These are phyloP conservation scores for Orthosia cruda DNA, from an alignment of 2,888 invertebrate species.

Conservation along the genomic window DNA sequence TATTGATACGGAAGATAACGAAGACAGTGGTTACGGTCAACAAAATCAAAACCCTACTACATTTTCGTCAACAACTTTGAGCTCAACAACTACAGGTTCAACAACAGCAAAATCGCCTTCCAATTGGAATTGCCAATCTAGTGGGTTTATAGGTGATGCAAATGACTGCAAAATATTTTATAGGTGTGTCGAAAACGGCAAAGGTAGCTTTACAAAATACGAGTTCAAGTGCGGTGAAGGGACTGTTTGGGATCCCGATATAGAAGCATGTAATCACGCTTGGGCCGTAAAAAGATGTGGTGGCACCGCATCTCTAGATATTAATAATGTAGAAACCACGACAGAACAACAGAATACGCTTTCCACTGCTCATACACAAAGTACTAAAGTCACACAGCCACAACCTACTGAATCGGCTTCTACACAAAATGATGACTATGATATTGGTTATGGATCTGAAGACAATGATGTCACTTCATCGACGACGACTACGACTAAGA, in stretches of 20 bases:
- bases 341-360: slow-evolving; percentile 50
- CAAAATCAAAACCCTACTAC: slow-evolving; percentile 54
- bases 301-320: slow-evolving; percentile 49
- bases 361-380: slow-evolving; percentile 47
- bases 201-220: slow-evolving; percentile 91
- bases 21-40: slow-evolving; percentile 71
- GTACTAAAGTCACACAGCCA: slow-evolving; percentile 58
- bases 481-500: slow-evolving; percentile 55
- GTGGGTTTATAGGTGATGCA: slow-evolving; percentile 92
- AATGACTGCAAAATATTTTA: slow-evolving; percentile 93
- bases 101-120: slow-evolving; percentile 44
- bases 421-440: slow-evolving; percentile 67
- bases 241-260: slow-evolving; percentile 92
- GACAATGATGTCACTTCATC: slow-evolving; percentile 47
- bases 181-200: slow-evolving; percentile 93
- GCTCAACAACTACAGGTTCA: slow-evolving; percentile 41
- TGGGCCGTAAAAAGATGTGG: slow-evolving; percentile 87
- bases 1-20: slow-evolving; percentile 63
- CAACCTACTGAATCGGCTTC: slow-evolving; percentile 52
- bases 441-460: slow-evolving; percentile 71
- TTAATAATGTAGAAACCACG: slow-evolving; percentile 58
- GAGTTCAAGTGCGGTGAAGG: slow-evolving; percentile 94
- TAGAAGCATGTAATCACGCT: slow-evolving; percentile 92
- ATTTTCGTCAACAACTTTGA: slow-evolving; percentile 51
- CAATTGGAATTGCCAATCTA: slow-evolving; percentile 81